Percentiles rank a stretch among this genome's conserved stretches.
These are phyloP conservation scores for Catocala sponsa DNA, from an alignment of 2,888 invertebrate genomes.

Conservation along the genomic window DNA sequence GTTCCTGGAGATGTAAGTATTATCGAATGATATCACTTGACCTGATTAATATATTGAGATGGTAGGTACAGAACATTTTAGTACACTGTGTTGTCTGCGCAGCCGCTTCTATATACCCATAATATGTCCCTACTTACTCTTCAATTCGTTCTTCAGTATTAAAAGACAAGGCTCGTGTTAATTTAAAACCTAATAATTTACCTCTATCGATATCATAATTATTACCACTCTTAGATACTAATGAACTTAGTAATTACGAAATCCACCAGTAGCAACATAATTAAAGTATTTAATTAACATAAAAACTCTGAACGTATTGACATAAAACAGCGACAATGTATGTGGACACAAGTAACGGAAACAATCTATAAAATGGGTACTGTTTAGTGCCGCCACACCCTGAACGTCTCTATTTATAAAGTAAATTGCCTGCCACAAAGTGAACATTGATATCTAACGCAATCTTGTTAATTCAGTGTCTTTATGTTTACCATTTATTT, in stretches of 20 bases:
- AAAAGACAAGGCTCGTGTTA: no score
- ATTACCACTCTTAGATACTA: no score
- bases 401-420: slow-evolving; percentile 79
- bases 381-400: slow-evolving; percentile 80
- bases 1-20: no score
- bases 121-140: no score
- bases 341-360: slow-evolving; percentile 56
- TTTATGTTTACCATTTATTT: slow-evolving; percentile 48
- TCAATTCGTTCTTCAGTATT: no score
- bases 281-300: background rate
- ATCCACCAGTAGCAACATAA: background rate
- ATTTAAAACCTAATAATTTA: no score
- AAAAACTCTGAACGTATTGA: background rate
- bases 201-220: no score
- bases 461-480: slow-evolving; percentile 70
- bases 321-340: slow-evolving; percentile 42
- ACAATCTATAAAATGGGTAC: slow-evolving; percentile 80
- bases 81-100: background rate
- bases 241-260: background rate
- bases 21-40: no score
- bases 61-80: background rate
- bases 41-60: background rate
- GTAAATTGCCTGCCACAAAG: slow-evolving; percentile 78
- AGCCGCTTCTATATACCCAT: no score
- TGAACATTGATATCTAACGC: slow-evolving; percentile 75